A percentile compares a stretch with the other conserved stretches of the same genome.
phyloP scores from a whole-genome alignment of 1,140 invertebrate genomes.

The Meteorus sp. region DNA sequence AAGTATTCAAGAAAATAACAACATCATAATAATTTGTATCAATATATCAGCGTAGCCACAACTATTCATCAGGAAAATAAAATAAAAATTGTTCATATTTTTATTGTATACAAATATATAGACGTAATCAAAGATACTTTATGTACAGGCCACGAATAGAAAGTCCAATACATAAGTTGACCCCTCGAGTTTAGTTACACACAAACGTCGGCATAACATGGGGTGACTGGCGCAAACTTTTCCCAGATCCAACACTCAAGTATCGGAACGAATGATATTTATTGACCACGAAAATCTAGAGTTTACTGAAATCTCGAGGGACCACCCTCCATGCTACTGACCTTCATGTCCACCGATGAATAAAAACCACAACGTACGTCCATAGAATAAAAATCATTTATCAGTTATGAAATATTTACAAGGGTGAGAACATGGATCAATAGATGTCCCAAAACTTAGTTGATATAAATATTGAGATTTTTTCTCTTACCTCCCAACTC shows the following conservation, averaged over 20 bases:
- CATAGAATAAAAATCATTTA: slow-evolving; percentile 47
- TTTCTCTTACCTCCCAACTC: not conserved
- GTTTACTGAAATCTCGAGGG: slow-evolving; percentile 54
- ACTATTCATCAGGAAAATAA: too few relatives aligned
- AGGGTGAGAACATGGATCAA: slow-evolving; percentile 27
- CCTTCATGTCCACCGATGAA: slow-evolving; percentile 38
- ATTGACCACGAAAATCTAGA: slow-evolving; percentile 53
- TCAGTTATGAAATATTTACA: too few relatives aligned
- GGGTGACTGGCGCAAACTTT: too few relatives aligned
- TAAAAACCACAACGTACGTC: slow-evolving; percentile 38
- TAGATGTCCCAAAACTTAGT: slow-evolving; percentile 13
- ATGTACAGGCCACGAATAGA: slow-evolving; percentile 15
- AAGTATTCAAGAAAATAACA: too few relatives aligned
- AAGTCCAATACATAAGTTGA: slow-evolving; percentile 39
- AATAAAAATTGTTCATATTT: too few relatives aligned
- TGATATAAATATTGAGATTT: not conserved
- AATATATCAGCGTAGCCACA: too few relatives aligned
- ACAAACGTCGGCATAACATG: slow-evolving; percentile 24
- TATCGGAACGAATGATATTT: slow-evolving; percentile 60
- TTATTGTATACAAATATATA: slow-evolving; percentile 27
- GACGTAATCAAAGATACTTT: slow-evolving; percentile 29
- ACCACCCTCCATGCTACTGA: slow-evolving; percentile 43
- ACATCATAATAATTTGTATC: too few relatives aligned
- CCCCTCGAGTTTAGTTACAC: slow-evolving; percentile 49
- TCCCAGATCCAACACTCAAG: too few relatives aligned